These are phyloP conservation scores for Campoplex capitator DNA, from an alignment of 2,888 invertebrate genomes.

Conservation along the genomic window DNA sequence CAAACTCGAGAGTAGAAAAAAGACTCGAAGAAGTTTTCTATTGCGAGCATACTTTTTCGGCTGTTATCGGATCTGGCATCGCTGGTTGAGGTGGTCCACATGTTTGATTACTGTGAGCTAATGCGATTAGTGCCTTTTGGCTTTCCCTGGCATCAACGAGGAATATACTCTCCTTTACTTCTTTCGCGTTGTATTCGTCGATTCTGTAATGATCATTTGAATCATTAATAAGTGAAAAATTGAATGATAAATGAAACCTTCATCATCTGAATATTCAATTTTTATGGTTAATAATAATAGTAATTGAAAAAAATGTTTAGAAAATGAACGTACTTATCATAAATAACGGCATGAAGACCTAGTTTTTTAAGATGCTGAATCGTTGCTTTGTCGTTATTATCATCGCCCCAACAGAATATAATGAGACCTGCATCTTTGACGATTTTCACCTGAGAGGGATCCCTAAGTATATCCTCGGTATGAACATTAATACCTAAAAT, in stretches of 20 bases:
- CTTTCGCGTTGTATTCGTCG: slow-evolving; percentile 90
- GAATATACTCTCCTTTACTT: slow-evolving; percentile 93
- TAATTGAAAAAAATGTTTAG: too few species aligned
- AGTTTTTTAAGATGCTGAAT: slow-evolving; percentile 94
- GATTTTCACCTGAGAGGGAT: slow-evolving; percentile 92
- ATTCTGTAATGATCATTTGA: slow-evolving; percentile 84
- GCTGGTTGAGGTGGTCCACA: slow-evolving; percentile 74
- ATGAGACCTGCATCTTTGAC: slow-evolving; percentile 93
- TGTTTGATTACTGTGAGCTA: slow-evolving; percentile 82
- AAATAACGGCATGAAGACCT: slow-evolving; percentile 98
- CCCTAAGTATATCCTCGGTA: slow-evolving; percentile 95
- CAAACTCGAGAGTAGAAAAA: background rate
- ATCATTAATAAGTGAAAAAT: background rate
- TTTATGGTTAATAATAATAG: too few species aligned
- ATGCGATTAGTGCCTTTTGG: slow-evolving; percentile 87
- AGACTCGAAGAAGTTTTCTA: background rate
- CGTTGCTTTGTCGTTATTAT: slow-evolving; percentile 94
- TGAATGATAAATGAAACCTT: background rate
- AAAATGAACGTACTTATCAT: slow-evolving; percentile 90
- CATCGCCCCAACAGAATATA: slow-evolving; percentile 99
- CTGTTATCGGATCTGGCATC: slow-evolving; percentile 72
- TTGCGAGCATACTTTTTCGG: slow-evolving; percentile 72
- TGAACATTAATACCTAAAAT: slow-evolving; percentile 96
- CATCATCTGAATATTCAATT: too few species aligned
- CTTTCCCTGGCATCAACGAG: slow-evolving; percentile 92